Conservation (phyloP, 2,797 vertebrate species). For the Enteromius anoplus region DNA sequence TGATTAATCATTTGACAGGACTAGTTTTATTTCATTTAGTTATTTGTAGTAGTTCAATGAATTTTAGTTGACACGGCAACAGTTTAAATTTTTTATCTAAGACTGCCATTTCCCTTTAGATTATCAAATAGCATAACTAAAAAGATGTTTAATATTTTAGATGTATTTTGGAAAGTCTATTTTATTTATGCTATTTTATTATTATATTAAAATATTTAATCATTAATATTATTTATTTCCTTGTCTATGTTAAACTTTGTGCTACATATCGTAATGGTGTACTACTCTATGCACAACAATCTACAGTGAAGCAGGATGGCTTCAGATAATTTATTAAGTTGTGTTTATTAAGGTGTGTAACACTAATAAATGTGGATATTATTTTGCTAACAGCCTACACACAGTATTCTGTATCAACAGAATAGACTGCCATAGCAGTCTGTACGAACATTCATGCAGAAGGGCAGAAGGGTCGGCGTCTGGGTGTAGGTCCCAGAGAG, state of each 20-base stretch:
- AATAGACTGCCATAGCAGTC: neutral
- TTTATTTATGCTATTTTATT: neutral
- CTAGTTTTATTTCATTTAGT: neutral
- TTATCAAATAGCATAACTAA: neutral
- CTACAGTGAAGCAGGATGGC: neutral
- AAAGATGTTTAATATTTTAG: neutral
- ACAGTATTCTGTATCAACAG: neutral
- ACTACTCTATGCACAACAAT: neutral
- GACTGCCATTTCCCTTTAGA: neutral
- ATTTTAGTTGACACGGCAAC: neutral
- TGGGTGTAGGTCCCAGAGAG: slow-evolving; percentile 68
- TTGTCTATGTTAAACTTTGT: neutral
- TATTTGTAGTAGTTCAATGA: neutral
- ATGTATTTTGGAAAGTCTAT: neutral
- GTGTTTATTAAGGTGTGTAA: neutral
- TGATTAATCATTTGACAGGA: too few species aligned
- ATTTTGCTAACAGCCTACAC: neutral
- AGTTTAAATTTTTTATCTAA: neutral
- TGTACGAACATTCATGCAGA: slow-evolving; percentile 86
- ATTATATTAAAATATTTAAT: neutral
- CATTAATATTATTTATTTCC: neutral
- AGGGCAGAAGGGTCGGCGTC: slow-evolving; percentile 79
- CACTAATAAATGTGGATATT: neutral
- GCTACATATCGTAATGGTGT: neutral
- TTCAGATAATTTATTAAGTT: neutral